Evolutionary conservation across 2,888 invertebrate species (phyloP), one percentile per base, ranked within the genome.

Genomic region (Cryptocephalus primarius): DNA sequence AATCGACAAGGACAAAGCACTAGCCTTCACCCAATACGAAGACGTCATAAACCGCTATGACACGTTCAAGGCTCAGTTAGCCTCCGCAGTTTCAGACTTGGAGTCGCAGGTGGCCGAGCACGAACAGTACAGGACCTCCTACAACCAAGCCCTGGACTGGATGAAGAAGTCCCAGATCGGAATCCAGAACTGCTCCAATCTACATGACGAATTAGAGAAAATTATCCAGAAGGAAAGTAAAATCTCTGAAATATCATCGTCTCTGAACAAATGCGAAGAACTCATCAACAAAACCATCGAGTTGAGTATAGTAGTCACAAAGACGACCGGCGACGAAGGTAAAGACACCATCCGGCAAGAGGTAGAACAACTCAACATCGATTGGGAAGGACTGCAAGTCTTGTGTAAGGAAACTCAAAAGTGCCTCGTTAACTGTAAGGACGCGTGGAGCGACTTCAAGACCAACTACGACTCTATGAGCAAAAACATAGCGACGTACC

Each of bases 51-150:
- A 76, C 47, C 82, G 83, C 54, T 90, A 85, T 59, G 82, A 84
- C 31, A 73, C 76, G 33, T 74, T 89, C 10, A 83, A 81, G 56
- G 77, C 79, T 48, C 72, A 78, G 13, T 79, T 86, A 0, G 73
- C 74, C 50, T 79, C 79, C 43, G 80, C 81, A 60, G 83, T 88
- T 22, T 49, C 59, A 72, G 82, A 80, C 62, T 71, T 91, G 39
- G 90, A 92, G 64, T 79, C 82, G 47, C 86, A 88, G 69, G 91
- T 93, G 0, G 81, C 80, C 53, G 83, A 88, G 42, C 94, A 95
- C 62, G 90, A 91, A 58, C 82, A 84, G 59, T 93, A 88, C 70
- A 88, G 88, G 64, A 85, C 85, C 56, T 82, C 85, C 0, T 83
- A 85, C 57, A 85, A 86, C 59, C 85, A 82, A 58, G 84, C 88